phyloP scores from a whole-genome alignment of 2,888 invertebrate species.

The Rhorus exstirpatorius region DNA sequence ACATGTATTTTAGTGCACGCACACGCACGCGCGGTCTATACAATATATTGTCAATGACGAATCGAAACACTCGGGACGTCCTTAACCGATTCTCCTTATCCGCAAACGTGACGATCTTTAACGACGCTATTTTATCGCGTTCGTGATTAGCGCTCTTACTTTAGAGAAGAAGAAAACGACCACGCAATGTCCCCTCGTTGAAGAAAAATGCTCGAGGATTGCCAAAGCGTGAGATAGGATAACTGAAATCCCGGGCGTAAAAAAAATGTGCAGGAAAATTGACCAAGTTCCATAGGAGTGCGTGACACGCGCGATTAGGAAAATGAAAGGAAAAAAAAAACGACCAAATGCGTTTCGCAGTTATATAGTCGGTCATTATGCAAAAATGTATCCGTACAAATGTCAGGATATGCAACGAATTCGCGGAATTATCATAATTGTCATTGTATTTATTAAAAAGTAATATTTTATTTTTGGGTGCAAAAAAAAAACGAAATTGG shows the following conservation, averaged over 20 bases:
- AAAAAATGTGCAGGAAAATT: too few relatives aligned
- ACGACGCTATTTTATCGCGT: background rate
- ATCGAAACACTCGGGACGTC: constrained; percentile 26
- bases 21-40: background rate
- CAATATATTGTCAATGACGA: constrained; percentile 25
- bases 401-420: too few relatives aligned
- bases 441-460: too few relatives aligned
- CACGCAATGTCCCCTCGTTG: too few relatives aligned
- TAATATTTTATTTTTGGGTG: too few relatives aligned
- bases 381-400: too few relatives aligned
- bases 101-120: constrained; percentile 52
- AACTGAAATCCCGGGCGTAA: too few relatives aligned
- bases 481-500: constrained; percentile 5
- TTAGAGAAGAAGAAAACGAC: background rate
- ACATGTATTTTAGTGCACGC: background rate
- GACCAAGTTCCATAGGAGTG: too few relatives aligned
- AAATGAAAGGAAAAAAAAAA: background rate
- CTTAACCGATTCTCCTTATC: constrained; percentile 65
- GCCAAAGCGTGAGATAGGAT: too few relatives aligned
- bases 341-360: background rate
- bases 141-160: background rate
- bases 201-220: too few relatives aligned
- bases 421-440: too few relatives aligned
- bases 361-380: background rate
- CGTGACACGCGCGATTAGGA: too few relatives aligned